Percentiles rank a stretch among this genome's conserved stretches.
Evolutionary conservation across 2,113 vertebrate genomes (phyloP).

Genomic region (Craseonycteris thonglongyai): DNA sequence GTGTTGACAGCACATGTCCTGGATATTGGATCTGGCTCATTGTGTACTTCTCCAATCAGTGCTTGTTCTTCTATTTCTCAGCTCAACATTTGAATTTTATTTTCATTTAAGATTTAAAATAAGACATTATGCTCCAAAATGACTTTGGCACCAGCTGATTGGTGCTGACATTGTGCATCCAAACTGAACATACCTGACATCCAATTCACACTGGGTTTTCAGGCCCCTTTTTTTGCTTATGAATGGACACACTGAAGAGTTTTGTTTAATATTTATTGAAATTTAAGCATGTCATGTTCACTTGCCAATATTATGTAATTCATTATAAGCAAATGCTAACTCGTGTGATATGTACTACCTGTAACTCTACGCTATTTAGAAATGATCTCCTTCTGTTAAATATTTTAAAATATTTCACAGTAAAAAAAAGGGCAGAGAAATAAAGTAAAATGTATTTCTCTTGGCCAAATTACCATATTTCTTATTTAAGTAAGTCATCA

Average conservation of each 20-base stretch:
- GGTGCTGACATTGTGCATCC: conserved; percentile 7
- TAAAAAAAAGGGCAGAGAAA: not conserved
- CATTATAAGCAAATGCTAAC: not conserved
- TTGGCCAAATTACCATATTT: not conserved
- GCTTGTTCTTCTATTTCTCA: conserved; percentile 44
- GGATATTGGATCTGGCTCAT: not conserved
- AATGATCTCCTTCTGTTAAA: not conserved
- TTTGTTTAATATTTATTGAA: not conserved
- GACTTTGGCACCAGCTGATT: conserved; percentile 47
- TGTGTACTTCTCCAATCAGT: not conserved
- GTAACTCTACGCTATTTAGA: not conserved
- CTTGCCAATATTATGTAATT: not conserved
- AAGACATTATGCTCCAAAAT: conserved; percentile 48
- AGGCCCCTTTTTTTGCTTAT: not conserved
- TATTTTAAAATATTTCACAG: conserved; percentile 21
- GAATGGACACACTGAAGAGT: not conserved
- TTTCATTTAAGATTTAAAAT: conserved; percentile 66
- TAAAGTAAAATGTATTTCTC: not conserved
- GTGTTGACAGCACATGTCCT: not conserved
- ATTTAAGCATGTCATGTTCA: not conserved
- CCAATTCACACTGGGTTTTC: not conserved
- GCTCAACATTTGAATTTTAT: conserved; percentile 65
- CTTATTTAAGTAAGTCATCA: not conserved
- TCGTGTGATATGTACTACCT: not conserved
- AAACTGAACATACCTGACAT: conserved; percentile 20